Percentiles rank a stretch among this genome's conserved stretches.
These are phyloP conservation scores for Urocynchramus pylzowi DNA, from an alignment of 2,113 vertebrate species.

Conservation along the genomic window DNA sequence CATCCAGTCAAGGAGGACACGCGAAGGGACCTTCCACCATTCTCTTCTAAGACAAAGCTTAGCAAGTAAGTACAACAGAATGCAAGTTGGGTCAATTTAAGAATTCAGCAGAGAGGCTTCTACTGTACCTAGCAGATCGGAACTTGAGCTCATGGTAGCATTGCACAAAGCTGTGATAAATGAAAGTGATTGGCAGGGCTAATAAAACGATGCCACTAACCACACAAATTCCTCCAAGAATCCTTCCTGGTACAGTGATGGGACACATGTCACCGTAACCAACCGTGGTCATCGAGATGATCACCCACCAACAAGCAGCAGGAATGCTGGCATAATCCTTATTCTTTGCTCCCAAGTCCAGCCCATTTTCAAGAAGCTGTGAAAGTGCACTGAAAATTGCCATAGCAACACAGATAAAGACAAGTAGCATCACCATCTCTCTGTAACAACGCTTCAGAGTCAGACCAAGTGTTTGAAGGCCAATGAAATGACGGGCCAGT, in stretches of 20 bases:
- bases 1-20: slow-evolving; percentile 49
- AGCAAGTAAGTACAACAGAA: slow-evolving; percentile 24
- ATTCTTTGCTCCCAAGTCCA: slow-evolving; percentile 88
- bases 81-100: slow-evolving; percentile 71
- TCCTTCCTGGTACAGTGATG: slow-evolving; percentile 90
- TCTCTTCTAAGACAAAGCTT: slow-evolving; percentile 38
- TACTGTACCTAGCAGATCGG: slow-evolving; percentile 87
- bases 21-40: slow-evolving; percentile 14
- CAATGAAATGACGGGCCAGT: slow-evolving; percentile 96
- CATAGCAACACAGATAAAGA: slow-evolving; percentile 97
- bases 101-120: slow-evolving; percentile 87
- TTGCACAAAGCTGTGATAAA: slow-evolving; percentile 99
- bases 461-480: slow-evolving; percentile 95
- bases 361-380: slow-evolving; percentile 94
- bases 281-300: slow-evolving; percentile 99
- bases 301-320: slow-evolving; percentile 98
- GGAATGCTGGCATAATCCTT: slow-evolving; percentile 96
- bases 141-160: slow-evolving; percentile 97
- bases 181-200: slow-evolving; percentile 97
- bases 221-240: slow-evolving; percentile 96
- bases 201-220: slow-evolving; percentile 96
- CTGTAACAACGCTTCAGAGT: slow-evolving; percentile 95
- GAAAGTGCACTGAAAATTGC: slow-evolving; percentile 97
- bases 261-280: slow-evolving; percentile 98
- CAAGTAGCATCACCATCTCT: slow-evolving; percentile 98